Evolutionary conservation across 92 coral and sea anemone genomes (phyloP), one percentile per base, ranked within the genome.

Genomic region (Phenganax marumi): DNA sequence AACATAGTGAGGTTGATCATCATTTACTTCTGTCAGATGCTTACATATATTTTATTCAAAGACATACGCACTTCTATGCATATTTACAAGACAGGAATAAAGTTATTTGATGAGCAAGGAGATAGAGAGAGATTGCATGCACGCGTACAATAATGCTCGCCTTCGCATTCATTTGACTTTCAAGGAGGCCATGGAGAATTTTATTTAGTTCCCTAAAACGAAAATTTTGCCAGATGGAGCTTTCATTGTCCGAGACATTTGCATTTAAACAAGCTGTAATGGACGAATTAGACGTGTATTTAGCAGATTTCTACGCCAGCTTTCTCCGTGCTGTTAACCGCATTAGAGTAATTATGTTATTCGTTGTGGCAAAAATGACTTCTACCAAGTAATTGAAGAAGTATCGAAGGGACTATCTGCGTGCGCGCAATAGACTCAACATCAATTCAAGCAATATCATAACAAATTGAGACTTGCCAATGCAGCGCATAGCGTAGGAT

Each of bases 251-350:
- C 50, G 21, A 14, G 72, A 49, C 43, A 66, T 66, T 66, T 66
- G 43, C 72, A 66, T 66, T 66, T 66, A 66, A 62, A 66, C 72
- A 66, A 66, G 48, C 72, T 14, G 0, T 66, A 66, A 66, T 66
- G 72, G 68, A 48, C 72, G 43, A 66, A 66, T 66, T 66, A 66
- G 43, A 66, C 13, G 72, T 66, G 72, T 33, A 66, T 24, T 24
- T 0, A 66, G 24, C 17, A 33, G n/a, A 66, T 66, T 66, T 24
- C 43, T 25, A 66, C 48, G 43, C 43, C 48, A 66, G 25, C 18
- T 49, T 33, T 25, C 24, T 66, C 49, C 50, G 72, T 25, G 72
- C 43, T 66, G 24, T 66, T 66, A 25, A 33, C 72, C 72, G 72
- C 43, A 66, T 22, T 66, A 25, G 10, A 12, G 25, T 66, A 66